Evolutionary conservation across 2,888 invertebrate species (phyloP).

Genomic region (Prionchulus punctatus): DNA sequence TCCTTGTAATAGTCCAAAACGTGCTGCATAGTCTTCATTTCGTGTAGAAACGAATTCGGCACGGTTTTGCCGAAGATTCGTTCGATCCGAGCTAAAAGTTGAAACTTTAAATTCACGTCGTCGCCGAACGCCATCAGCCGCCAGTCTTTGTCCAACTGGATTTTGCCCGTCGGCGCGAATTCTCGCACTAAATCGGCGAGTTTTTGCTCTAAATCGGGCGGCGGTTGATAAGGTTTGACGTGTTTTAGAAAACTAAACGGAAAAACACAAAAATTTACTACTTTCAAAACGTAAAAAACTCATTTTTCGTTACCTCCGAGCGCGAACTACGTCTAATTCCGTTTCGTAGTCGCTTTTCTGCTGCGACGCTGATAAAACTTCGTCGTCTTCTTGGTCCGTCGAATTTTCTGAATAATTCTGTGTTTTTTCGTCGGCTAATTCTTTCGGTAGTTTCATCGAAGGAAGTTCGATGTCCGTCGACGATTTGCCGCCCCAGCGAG

Average conservation of each 20-base stretch:
- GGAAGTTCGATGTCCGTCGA: too few relatives aligned
- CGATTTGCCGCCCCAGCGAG: too few relatives aligned
- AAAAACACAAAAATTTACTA: too few relatives aligned
- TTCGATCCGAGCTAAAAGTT: neutral
- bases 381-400: too few relatives aligned
- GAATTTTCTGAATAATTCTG: too few relatives aligned
- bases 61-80: neutral
- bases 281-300: too few relatives aligned
- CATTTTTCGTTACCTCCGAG: too few relatives aligned
- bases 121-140: neutral
- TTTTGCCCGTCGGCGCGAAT: neutral
- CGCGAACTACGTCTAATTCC: too few relatives aligned
- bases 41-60: neutral
- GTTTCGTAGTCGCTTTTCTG: too few relatives aligned
- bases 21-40: neutral
- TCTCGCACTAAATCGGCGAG: neutral
- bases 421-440: too few relatives aligned
- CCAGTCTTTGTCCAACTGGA: neutral
- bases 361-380: too few relatives aligned
- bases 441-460: too few relatives aligned
- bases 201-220: neutral
- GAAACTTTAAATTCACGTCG: neutral
- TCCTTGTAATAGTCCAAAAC: neutral
- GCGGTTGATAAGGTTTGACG: neutral
- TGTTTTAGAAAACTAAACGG: neutral